Evolutionary conservation across 2,113 vertebrate species (phyloP).

Genomic region (Ia io): DNA sequence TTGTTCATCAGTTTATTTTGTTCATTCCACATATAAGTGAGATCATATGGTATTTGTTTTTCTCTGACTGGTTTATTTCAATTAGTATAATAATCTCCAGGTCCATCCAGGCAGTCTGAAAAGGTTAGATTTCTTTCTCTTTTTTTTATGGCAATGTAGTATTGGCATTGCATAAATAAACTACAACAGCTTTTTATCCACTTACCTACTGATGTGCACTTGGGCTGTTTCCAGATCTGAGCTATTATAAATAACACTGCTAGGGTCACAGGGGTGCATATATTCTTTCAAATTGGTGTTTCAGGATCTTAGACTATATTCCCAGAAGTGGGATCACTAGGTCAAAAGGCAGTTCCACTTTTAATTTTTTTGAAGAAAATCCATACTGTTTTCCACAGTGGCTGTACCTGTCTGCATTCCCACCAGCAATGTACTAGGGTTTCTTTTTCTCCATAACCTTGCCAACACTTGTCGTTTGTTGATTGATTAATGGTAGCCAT

Average conservation of each 20-base stretch:
- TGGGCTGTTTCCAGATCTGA: no score
- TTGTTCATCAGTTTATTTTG: background rate
- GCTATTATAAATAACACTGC: no score
- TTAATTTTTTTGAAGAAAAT: no score
- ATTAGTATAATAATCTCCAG: background rate
- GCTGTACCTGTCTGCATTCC: background rate
- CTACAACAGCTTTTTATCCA: no score
- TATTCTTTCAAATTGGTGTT: no score
- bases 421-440: background rate
- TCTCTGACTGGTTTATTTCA: background rate
- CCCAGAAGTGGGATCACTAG: no score
- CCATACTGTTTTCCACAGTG: no score
- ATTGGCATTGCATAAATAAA: no score
- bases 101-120: background rate
- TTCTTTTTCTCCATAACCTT: background rate
- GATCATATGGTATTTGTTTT: background rate
- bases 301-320: no score
- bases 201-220: no score
- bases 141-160: background rate
- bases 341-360: no score
- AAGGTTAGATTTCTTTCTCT: background rate
- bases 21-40: background rate
- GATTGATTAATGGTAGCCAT: background rate
- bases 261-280: no score
- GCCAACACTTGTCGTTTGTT: background rate